Base-by-base conservation (phyloP, 2,797 vertebrate genomes). In the Pelochelys cantorii region DNA sequence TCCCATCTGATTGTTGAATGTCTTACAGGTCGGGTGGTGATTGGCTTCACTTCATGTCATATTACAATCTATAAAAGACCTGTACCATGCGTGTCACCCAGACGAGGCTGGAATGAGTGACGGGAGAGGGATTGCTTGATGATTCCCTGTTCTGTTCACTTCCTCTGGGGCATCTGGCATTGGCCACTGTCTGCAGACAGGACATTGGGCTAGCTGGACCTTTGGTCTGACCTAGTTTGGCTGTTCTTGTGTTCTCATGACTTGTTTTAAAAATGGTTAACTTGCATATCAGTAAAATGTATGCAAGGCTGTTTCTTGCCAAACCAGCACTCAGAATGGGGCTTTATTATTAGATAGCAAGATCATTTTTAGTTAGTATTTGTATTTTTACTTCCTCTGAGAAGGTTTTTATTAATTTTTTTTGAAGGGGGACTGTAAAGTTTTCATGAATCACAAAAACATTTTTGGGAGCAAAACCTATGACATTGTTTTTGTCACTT, bases 221-320 rank as follows among this genome's bases (percentile, higher is more conserved):
- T 48, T 48, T 48, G 42, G 42, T 48, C 42, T 48, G 42, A 48
- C 8, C 42, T n/a, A n/a, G n/a, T 48, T 48, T 8, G 42, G 42
- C 42, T 48, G 42, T 48, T 48, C 42, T 48, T 48, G 42, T 48
- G 42, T 48, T 48, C 42, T 48, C 8, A 48, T 48, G 42, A 48
- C 2, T 48, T 48, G 42, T 48, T 48, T 48, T 48, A 48, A 48
- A 68, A 48, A 75, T 27, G 11, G 7, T 48, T 75, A 25, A 75
- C 23, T 27, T 75, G 87, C 84, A 84, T 95, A 94, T 97, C 93
- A 71, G 23, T 88, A 86, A 6, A 87, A 57, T 93, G 11, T 75
- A 93, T 90, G 79, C 86, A 0, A 54, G 37, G 22, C 8, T n/a
- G 59, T 84, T 0, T 5, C 81, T 96, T 96, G 89, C 94, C 91